Evolutionary conservation across 92 coral and sea anemone genomes (phyloP), one percentile per base, ranked within the genome.

Genomic region (Phenganax stokvisi): DNA sequence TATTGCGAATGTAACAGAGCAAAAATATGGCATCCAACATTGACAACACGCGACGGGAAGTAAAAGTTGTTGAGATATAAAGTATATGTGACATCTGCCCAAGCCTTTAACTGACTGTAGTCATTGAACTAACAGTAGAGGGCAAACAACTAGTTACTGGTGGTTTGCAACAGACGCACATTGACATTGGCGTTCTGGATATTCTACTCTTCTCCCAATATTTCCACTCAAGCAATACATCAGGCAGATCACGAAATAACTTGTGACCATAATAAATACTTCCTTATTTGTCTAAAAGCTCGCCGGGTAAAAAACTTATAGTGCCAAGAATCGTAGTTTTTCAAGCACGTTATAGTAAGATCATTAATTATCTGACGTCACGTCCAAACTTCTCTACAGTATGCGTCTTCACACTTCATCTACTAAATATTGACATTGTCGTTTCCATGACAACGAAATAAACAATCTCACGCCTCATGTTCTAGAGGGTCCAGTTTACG

Each of bases 401-500:
- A 2, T 64, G 70, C 47, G 31, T 3, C 70, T 17, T 64, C n/a
- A 12, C 67, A 17, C 67, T 61, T 15, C 2, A 25, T 61, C 28
- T 8, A 68, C 6, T 68, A 68, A 68, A 68, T 68, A 29, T 68
- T 68, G 73, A 68, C n/a, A 10, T 1, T 30, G 17, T 68, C 0
- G 15, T 68, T 29, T 30, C 73, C 16, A 68, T 68, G 73, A 17
- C n/a, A 30, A 68, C 73, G n/a, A 2, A 51, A 13, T 13, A 68
- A 68, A 68, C 54, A 68, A 30, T 68, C 73, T 27, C 54, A 64
- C 70, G 70, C 70, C 70, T 64, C 29, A 44, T 11, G 4, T 13
- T 13, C 67, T 66, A 9, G 47, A 66, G 16, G 10, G 72, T 0
- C 73, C 53, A 10, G 15, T 12, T 30, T 68, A 37, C 2, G 16